These are phyloP conservation scores for Phenganax stokvisi DNA, from an alignment of 92 coral and sea anemone genomes.

Conservation along the genomic window DNA sequence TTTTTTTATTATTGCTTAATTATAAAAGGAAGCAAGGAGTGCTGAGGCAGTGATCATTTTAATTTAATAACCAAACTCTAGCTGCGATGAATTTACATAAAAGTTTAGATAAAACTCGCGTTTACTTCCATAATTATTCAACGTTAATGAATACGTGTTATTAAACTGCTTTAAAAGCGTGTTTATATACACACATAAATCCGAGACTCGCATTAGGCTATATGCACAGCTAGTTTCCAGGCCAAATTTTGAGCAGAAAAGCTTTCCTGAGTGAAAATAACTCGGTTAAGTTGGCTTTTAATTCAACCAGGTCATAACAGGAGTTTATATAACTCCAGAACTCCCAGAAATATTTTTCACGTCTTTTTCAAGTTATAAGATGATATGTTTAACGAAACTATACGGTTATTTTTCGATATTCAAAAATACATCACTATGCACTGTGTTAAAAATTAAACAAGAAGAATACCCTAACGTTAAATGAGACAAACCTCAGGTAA, in stretches of 20 bases:
- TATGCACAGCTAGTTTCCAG: no score
- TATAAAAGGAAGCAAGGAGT: conserved; percentile 28
- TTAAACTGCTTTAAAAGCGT: background rate
- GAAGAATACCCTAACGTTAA: no score
- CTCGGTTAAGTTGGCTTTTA: no score
- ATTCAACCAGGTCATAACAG: no score
- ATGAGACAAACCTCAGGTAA: no score
- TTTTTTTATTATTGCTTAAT: conserved; percentile 31
- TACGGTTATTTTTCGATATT: background rate
- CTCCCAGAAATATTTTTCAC: background rate
- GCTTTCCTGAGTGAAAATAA: no score
- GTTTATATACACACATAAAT: background rate
- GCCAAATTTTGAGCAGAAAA: no score
- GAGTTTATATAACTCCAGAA: no score
- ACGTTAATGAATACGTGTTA: conserved; percentile 22
- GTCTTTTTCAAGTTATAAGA: background rate
- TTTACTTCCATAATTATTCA: conserved; percentile 8
- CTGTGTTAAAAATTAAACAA: background rate
- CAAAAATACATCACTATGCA: background rate
- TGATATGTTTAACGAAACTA: background rate
- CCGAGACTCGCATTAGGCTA: no score
- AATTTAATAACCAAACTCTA: conserved; percentile 42
- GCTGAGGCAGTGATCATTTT: conserved; percentile 7
- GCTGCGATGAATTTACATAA: conserved; percentile 7
- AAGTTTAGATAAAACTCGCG: conserved; percentile 11